phyloP scores from a whole-genome alignment of 2,888 invertebrate genomes.

The Silvanus unidentatus region DNA sequence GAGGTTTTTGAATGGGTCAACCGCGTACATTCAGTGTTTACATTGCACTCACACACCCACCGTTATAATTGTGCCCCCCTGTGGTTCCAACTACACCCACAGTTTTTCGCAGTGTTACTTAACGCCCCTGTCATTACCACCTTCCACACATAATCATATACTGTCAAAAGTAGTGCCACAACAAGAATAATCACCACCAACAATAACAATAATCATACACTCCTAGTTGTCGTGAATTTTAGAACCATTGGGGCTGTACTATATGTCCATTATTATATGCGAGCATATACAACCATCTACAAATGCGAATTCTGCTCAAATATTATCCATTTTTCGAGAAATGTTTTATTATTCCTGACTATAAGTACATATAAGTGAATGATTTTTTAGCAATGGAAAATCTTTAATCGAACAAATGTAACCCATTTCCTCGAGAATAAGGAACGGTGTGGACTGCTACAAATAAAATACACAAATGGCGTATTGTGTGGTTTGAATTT shows the following conservation, averaged over 20 bases:
- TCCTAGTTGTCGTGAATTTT: no score
- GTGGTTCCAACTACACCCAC: neutral
- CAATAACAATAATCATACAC: no score
- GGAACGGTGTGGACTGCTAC: constrained; percentile 38
- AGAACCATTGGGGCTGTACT: no score
- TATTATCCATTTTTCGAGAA: no score
- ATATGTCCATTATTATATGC: no score
- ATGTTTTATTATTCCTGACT: no score
- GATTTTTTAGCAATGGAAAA: constrained; percentile 39
- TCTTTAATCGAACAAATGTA: constrained; percentile 44
- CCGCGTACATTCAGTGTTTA: neutral
- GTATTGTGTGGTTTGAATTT: constrained; percentile 46
- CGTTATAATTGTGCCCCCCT: neutral
- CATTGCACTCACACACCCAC: neutral
- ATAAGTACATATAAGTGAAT: constrained; percentile 23
- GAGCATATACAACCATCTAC: no score
- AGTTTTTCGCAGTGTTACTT: neutral
- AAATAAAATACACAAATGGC: constrained; percentile 47
- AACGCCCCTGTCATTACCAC: constrained; percentile 3
- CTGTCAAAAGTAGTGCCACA: no score
- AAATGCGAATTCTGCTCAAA: no score
- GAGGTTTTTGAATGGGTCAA: neutral
- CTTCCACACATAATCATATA: neutral
- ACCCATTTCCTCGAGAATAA: constrained; percentile 42
- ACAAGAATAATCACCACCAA: no score